A percentile compares a stretch with the other conserved stretches of the same genome.
Evolutionary conservation across 2,888 invertebrate genomes (phyloP).

Genomic region (Xestia c-nigrum): DNA sequence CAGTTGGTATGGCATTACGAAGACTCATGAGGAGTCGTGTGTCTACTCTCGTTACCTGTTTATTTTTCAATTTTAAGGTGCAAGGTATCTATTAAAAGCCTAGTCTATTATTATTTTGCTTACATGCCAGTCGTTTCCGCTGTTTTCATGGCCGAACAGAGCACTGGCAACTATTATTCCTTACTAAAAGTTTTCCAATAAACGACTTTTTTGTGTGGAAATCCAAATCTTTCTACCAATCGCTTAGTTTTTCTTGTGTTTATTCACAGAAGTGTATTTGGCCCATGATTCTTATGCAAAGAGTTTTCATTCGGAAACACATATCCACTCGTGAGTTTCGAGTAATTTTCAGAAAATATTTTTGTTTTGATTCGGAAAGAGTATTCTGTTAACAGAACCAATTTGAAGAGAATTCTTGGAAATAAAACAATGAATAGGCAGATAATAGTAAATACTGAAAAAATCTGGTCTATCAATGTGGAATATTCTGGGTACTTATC

Average conservation of each 20-base stretch:
- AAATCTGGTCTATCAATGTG: neutral
- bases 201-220: conserved; percentile 74
- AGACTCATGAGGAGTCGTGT: neutral
- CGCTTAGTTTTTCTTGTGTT: conserved; percentile 59
- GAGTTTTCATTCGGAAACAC: conserved; percentile 17
- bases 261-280: conserved; percentile 50
- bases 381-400: neutral
- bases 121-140: conserved; percentile 7
- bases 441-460: neutral
- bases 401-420: neutral
- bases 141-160: conserved; percentile 39
- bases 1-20: neutral
- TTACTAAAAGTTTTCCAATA: conserved; percentile 77
- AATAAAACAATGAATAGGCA: neutral
- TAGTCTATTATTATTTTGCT: too few species aligned
- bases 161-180: conserved; percentile 67
- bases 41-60: too few species aligned
- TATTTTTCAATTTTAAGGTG: too few species aligned
- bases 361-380: neutral
- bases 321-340: conserved; percentile 18
- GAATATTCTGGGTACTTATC: too few species aligned
- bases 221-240: conserved; percentile 62
- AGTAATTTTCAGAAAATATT: conserved; percentile 18
- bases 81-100: too few species aligned
- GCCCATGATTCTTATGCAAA: conserved; percentile 36